Evolutionary conservation across 2,113 vertebrate species (phyloP).

Genomic region (Campylomormyrus tamandua): DNA sequence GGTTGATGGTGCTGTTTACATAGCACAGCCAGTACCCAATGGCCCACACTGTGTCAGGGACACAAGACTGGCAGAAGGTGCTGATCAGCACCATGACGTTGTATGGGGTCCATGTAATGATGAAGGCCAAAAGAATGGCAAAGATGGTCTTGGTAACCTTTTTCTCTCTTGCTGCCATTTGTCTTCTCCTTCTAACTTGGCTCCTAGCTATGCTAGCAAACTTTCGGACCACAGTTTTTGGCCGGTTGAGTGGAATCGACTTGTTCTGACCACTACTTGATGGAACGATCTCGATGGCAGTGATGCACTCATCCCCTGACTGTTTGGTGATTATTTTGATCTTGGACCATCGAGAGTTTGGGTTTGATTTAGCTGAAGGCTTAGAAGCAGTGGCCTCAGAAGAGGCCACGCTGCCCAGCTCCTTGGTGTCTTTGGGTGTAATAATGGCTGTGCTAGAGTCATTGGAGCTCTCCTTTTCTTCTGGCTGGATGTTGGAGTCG

Average conservation of each 20-base stretch:
- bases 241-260: constrained; percentile 70
- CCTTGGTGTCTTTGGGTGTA: constrained; percentile 74
- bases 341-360: constrained; percentile 86
- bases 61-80: constrained; percentile 88
- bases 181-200: constrained; percentile 91
- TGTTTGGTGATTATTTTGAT: constrained; percentile 97
- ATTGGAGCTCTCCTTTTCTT: constrained; percentile 93
- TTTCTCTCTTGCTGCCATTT: constrained; percentile 95
- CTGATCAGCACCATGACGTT: constrained; percentile 98
- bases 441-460: constrained; percentile 91
- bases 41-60: constrained; percentile 89
- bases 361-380: constrained; percentile 52
- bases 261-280: constrained; percentile 67
- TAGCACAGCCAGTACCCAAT: constrained; percentile 98
- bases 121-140: constrained; percentile 93
- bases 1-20: constrained; percentile 97
- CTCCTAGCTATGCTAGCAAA: constrained; percentile 95
- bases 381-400: constrained; percentile 43
- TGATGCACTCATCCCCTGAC: constrained; percentile 85
- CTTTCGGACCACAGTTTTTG: constrained; percentile 81
- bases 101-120: constrained; percentile 96
- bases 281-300: constrained; percentile 87
- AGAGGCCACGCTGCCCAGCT: constrained; percentile 57
- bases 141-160: constrained; percentile 98
- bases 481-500: constrained; percentile 47